Evolutionary conservation across 2,888 invertebrate species (phyloP), one percentile per base, ranked within the genome.

Genomic region (Pediacus dermestoides): DNA sequence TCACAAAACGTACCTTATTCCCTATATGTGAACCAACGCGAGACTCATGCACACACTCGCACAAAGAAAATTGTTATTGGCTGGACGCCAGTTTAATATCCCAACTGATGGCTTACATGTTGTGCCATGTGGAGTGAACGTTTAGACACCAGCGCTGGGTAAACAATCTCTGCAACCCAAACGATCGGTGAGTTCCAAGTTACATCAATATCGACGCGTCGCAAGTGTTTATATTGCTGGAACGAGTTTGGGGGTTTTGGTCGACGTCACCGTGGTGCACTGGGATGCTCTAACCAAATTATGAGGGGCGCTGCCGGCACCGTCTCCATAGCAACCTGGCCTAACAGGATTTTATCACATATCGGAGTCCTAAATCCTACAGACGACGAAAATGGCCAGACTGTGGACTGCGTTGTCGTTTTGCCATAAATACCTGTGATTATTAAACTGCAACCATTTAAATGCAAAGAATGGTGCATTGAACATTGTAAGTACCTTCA

Each of bases 281-380:
- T 46, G 50, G 45, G 45, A 48, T 50, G 54, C 52, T 52, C 51
- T 61, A 63, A 63, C 57, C 53, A 55, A 61, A 61, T 63, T 63
- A 62, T 54, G 51, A 49, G 53, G 55, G 42, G 41, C 50, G 60
- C 57, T 42, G 41, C 55, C 47, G 52, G 53, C 53, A 39, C 40
- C 52, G 62, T 63, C 43, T 44, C 57, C 52, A 60, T 62, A 46
- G 56, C 46, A 54, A 64, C 62, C 4, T 6, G 6, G 41, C 49
- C 48, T 57, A 58, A 58, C 55, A 45, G 59, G 58, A 58, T 61
- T 60, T 60, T 57, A 55, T 56, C 55, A 53, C 52, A 46, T 49
- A 52, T 50, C 30, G 32, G 27, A 31, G 37, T 46, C 44, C 44
- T 42, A 44, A 44, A 41, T 41, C 46, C 38, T 23, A 3, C 11